Base-by-base conservation (phyloP, 2,888 invertebrate genomes). In the Drosophila maculinotata region DNA sequence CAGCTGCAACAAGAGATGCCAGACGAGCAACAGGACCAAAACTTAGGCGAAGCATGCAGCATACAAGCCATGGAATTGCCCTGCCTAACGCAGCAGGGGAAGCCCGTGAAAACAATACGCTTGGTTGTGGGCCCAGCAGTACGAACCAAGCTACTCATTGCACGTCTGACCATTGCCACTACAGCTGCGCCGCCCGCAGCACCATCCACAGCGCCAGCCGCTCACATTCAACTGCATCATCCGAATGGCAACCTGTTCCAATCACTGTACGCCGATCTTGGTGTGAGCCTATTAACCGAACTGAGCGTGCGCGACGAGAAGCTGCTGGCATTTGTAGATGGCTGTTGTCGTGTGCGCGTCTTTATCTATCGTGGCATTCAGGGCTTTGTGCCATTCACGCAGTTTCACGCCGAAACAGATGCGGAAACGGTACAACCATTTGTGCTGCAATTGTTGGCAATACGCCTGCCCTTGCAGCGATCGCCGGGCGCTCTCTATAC, bases 271-370 rank as follows among this genome's bases (percentile, higher is more conserved):
- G 90, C 92, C 0, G 53, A 69, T 52, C 89, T 90, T 4, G 92
- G 91, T 2, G 93, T 94, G 3, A 91, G 92, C 12, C 92, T 92
- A 1, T 84, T 94, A 23, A 79, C 83, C 0, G 62, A 87, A 0
- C 3, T 91, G 12, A 86, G 90, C n/a, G 72, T 92, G 14, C 89
- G 91, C 42, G 92, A 92, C 25, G 92, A 93, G 77, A 93, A 93
- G 0, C 74, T 93, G n/a, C 71, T 93, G 12, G 90, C 91, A 9
- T 93, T 93, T 65, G 84, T 93, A 25, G 93, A 93, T 80, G 76
- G 79, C 28, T 86, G 87, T 14, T 79, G 85, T 14, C 54, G 42
- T 0, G 65, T 91, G 10, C 79, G 88, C 2, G 74, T 91, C 7
- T 68, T 89, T 1, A 75, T 76, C 20, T 92, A 92, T 52, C 89